Percentiles rank a stretch among this genome's conserved stretches.
Evolutionary conservation across 1,140 invertebrate genomes (phyloP).

Genomic region (Leguminivora glycinivorella): DNA sequence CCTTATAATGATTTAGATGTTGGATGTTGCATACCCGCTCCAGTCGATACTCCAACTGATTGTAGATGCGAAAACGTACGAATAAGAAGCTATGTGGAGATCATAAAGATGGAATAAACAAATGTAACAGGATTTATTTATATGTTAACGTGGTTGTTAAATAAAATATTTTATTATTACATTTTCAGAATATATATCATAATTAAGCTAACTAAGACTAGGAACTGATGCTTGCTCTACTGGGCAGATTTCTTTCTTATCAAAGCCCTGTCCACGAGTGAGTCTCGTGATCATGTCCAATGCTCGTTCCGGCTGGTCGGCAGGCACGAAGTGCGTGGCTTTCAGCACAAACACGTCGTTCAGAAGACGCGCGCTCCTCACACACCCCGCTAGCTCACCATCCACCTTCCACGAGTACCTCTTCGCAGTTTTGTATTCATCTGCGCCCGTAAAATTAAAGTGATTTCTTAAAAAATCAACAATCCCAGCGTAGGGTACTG

Average conservation of each 20-base stretch:
- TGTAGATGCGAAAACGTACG: too few species aligned
- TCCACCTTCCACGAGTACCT: constrained; percentile 85
- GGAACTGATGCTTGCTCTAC: neutral
- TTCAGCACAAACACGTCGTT: constrained; percentile 88
- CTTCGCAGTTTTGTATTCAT: constrained; percentile 82
- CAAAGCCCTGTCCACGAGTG: constrained; percentile 81
- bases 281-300: constrained; percentile 89
- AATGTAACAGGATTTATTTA: too few species aligned
- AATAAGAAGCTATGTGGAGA: too few species aligned
- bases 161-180: too few species aligned
- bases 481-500: constrained; percentile 89
- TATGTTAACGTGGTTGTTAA: too few species aligned
- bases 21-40: too few species aligned
- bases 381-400: constrained; percentile 87
- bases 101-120: too few species aligned
- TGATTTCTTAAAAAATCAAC: constrained; percentile 83
- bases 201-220: too few species aligned
- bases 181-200: too few species aligned
- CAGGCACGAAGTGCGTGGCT: constrained; percentile 91
- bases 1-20: too few species aligned
- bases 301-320: constrained; percentile 89
- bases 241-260: constrained; percentile 24
- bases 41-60: too few species aligned
- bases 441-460: constrained; percentile 83
- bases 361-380: constrained; percentile 85